Evolutionary conservation across 1,140 invertebrate genomes (phyloP), one percentile per base, ranked within the genome.

Genomic region (Ectropis grisescens): DNA sequence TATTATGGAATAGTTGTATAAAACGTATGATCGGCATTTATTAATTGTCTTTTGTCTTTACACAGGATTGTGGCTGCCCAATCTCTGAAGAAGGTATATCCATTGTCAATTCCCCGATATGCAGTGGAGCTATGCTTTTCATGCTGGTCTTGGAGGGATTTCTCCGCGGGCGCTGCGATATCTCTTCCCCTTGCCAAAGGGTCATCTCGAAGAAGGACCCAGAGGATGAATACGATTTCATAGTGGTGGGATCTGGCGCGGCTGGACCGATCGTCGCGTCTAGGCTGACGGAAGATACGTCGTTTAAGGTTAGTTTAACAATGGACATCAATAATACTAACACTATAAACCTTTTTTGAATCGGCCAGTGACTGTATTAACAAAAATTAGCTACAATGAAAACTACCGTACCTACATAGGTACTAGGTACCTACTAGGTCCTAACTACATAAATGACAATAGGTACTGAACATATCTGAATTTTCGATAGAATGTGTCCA

Each of bases 81-180:
- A 75, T 90, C 37, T 84, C 85, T 12, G 82, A 86, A 25, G 84
- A 47, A 11, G 90, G 90, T 2, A 87, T 89, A 1, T 91, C 90
- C 4, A 65, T 93, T 44, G 88, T 89, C 3, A 86, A 86, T 28
- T 90, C 61, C 0, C 45, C 54, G 7, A 19, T 89, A 39, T 93
- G 91, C 64, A 89, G 89, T 16, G 85, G 88, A 13, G 85, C 86
- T 1, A 88, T 91, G 85, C 82, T 92, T 2, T 93, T 93, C 65
- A 93, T 93, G 91, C 86, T 90, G 9, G 74, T 93, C 0, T 80
- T 93, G 7, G 90, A 93, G 54, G 87, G 89, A 0, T 93, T 91
- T 59, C 71, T 93, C 14, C 82, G 89, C 8, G 91, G 90, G 9
- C 90, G 92, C 37, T 93, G 91, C 58, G 88, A 91, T 45, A 84